Base-by-base conservation (phyloP, 2,888 invertebrate species). In the Anticlea derivata region DNA sequence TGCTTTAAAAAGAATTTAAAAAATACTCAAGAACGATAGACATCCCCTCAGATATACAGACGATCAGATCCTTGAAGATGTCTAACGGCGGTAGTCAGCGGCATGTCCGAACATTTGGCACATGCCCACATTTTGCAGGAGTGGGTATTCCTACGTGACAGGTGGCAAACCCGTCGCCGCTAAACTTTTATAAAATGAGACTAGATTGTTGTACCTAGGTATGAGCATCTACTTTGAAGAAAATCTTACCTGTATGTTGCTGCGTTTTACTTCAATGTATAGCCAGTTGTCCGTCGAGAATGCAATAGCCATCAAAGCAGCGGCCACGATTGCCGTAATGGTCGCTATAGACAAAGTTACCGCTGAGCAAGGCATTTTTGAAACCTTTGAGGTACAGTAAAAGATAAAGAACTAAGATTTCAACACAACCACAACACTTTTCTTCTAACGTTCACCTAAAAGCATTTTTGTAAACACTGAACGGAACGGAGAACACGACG, bases 281-380 rank as follows among this genome's bases (percentile, higher is more conserved):
- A 97, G 93, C 98, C 98, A 98, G 93, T 98, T 98, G 92, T 98
- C 98, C 80, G 98, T 98, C 70, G 97, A 95, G 91, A 98, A 98
- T 73, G 98, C 97, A 84, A 98, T 97, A 75, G 97, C 95, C 84
- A 98, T 93, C 78, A 98, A 92, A 62, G 97, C 97, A 78, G 98
- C 96, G 73, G 98, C 97, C 80, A 98, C 95, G 84, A 98, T 97
- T 81, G 98, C 97, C 82, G 97, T 96, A 88, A 98, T 97, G 78
- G 98, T 98, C 73, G 98, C 98, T 90, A 98, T 93, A 85, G 97
- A 98, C 85, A 98, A 93, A 83, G 97, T 97, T 80, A 98, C 96
- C 77, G 98, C 97, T 76, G 97, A 97, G 92, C 97, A 97, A 91
- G 97, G 97, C 97, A 97, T 97, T 89, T 92, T 94, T 78, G 78